Percentiles rank a stretch among this genome's conserved stretches.
These are phyloP conservation scores for Drosophila seguyi DNA, from an alignment of 1,140 invertebrate species.

Conservation along the genomic window DNA sequence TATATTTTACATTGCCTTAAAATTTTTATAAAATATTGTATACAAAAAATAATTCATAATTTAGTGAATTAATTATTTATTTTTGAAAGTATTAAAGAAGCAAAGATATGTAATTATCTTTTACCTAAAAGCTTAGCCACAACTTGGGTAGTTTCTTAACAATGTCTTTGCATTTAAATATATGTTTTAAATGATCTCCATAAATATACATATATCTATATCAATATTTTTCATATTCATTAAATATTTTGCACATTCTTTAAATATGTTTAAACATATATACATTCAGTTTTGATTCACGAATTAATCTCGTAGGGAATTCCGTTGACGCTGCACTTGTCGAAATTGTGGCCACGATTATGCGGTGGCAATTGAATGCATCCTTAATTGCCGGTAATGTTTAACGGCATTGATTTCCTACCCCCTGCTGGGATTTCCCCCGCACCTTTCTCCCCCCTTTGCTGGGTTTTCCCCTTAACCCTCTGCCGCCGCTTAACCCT, in stretches of 20 bases:
- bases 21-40: too few relatives aligned
- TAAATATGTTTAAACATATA: background rate
- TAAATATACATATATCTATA: background rate
- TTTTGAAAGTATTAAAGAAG: too few relatives aligned
- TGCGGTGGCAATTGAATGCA: constrained; percentile 48
- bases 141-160: too few relatives aligned
- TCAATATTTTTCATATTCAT: too few relatives aligned
- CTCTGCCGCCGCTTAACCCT: constrained; percentile 2
- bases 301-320: background rate
- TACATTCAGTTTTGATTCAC: background rate
- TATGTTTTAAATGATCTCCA: background rate
- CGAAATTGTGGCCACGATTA: constrained; percentile 36
- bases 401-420: constrained; percentile 22
- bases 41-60: too few relatives aligned
- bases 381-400: constrained; percentile 58
- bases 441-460: rapidly evolving
- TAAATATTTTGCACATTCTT: too few relatives aligned
- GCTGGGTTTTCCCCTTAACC: background rate
- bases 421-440: background rate
- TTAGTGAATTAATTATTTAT: too few relatives aligned
- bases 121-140: too few relatives aligned
- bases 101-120: too few relatives aligned
- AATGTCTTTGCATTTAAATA: background rate
- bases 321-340: background rate
- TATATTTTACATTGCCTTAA: too few relatives aligned